phyloP scores from a whole-genome alignment of 2,888 invertebrate genomes.

The Euplexia lucipara region DNA sequence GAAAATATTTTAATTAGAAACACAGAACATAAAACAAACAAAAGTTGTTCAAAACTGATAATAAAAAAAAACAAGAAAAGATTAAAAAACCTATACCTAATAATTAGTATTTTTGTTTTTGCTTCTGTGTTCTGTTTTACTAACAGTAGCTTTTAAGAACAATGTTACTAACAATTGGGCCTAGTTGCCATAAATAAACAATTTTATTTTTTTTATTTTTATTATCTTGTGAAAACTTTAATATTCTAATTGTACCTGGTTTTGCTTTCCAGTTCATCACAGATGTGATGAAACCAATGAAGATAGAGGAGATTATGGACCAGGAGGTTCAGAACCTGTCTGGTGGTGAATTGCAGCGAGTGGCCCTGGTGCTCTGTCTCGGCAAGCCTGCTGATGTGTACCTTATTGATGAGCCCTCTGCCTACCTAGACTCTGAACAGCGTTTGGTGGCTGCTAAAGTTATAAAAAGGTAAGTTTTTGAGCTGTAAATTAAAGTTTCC shows the following conservation, averaged over 20 bases:
- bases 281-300: slow-evolving; percentile 99
- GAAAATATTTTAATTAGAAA: too few species aligned
- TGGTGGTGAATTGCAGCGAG: slow-evolving; percentile 99
- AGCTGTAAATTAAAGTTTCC: not conserved
- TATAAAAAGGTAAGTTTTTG: slow-evolving; percentile 95
- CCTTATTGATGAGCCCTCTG: slow-evolving; percentile 99
- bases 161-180: too few species aligned
- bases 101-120: too few species aligned
- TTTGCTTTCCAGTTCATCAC: slow-evolving; percentile 95
- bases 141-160: too few species aligned
- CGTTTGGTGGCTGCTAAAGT: slow-evolving; percentile 99
- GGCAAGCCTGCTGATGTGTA: slow-evolving; percentile 99
- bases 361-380: slow-evolving; percentile 98
- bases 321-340: slow-evolving; percentile 99
- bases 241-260: not conserved
- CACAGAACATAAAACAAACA: too few species aligned
- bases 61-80: too few species aligned
- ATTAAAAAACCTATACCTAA: too few species aligned
- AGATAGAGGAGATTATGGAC: slow-evolving; percentile 99
- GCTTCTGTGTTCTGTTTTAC: too few species aligned
- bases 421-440: slow-evolving; percentile 99
- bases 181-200: too few species aligned
- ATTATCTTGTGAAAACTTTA: not conserved
- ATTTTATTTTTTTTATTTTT: too few species aligned
- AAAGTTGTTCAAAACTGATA: too few species aligned